Evolutionary conservation across 2,113 vertebrate species (phyloP).

Genomic region (Amazona vittata): DNA sequence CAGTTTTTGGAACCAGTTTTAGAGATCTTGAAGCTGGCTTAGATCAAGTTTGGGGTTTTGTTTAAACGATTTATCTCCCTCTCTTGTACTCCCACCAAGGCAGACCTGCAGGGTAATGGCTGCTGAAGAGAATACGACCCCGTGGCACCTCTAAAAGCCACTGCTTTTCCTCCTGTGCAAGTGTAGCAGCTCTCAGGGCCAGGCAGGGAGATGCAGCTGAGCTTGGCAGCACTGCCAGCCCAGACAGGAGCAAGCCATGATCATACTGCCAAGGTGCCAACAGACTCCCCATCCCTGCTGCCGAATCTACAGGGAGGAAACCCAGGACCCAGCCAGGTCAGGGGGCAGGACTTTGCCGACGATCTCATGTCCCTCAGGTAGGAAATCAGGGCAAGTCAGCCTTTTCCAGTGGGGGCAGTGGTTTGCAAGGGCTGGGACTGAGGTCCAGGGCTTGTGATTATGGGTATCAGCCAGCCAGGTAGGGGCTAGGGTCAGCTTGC

Average conservation of each 20-base stretch:
- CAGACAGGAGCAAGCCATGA: not conserved
- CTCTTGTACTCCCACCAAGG: not conserved
- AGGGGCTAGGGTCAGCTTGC: not conserved
- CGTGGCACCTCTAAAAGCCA: not conserved
- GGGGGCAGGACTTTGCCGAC: not conserved
- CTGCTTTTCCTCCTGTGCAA: not conserved
- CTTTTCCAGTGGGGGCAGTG: not conserved
- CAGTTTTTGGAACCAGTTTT: not conserved
- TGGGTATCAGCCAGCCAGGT: fast-evolving
- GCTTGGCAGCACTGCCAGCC: not conserved
- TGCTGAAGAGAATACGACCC: not conserved
- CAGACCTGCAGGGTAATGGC: not conserved
- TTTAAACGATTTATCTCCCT: not conserved
- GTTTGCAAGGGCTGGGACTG: not conserved
- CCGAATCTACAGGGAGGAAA: not conserved
- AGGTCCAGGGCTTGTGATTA: not conserved
- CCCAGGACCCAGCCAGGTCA: fast-evolving
- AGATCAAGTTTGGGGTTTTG: not conserved
- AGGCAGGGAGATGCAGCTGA: not conserved
- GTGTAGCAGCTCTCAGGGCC: not conserved
- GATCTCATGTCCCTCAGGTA: not conserved
- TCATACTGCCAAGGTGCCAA: not conserved
- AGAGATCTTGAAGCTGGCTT: constrained; percentile 12
- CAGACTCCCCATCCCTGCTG: not conserved
- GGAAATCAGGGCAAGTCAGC: not conserved